These are phyloP conservation scores for Rhynchopsitta pachyrhyncha DNA, from an alignment of 2,113 vertebrate species.

Conservation along the genomic window DNA sequence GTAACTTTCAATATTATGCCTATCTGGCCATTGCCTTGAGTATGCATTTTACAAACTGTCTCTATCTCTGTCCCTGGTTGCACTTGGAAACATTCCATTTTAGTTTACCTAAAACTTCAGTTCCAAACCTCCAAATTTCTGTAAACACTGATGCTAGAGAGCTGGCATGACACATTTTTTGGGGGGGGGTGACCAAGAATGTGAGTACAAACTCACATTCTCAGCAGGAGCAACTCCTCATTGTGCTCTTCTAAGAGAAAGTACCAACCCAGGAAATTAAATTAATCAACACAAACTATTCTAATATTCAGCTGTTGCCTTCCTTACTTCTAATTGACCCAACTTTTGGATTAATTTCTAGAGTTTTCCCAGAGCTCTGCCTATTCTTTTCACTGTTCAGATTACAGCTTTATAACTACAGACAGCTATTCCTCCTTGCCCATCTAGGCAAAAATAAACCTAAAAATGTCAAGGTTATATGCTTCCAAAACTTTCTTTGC, in stretches of 20 bases:
- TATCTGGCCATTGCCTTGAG: background rate
- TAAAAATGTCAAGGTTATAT: background rate
- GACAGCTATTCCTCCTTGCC: background rate
- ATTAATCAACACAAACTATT: background rate
- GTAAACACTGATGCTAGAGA: background rate
- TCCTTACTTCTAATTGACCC: background rate
- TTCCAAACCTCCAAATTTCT: background rate
- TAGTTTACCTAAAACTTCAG: background rate
- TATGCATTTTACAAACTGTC: background rate
- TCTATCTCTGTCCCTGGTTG: background rate
- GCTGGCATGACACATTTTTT: background rate
- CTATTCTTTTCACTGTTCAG: background rate
- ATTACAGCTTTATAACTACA: background rate
- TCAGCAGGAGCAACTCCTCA: background rate
- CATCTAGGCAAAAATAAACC: background rate
- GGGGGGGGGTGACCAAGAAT: background rate
- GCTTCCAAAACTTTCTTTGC: background rate
- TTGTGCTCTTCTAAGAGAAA: background rate
- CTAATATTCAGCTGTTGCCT: background rate
- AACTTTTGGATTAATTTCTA: background rate
- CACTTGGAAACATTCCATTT: background rate
- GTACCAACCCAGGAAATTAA: background rate
- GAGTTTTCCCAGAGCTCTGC: background rate
- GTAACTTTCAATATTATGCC: background rate
- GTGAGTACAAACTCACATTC: background rate